A percentile compares a stretch with the other conserved stretches of the same genome.
Evolutionary conservation across 2,113 vertebrate species (phyloP).

Genomic region (Gavialis gangeticus): DNA sequence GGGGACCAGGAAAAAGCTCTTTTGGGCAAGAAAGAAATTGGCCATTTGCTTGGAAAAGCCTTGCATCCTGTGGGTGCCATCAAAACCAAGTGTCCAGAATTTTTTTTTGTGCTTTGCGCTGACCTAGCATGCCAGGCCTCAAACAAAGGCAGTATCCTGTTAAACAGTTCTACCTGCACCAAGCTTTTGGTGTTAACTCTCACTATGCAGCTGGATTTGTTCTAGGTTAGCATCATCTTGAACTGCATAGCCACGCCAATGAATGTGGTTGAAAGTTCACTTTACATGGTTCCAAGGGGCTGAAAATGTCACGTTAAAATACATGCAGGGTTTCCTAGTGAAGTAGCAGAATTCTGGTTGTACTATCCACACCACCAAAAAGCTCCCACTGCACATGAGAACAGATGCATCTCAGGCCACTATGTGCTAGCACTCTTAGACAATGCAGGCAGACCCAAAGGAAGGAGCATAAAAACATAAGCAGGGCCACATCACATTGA

Average conservation of each 20-base stretch:
- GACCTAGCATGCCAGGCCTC: neutral
- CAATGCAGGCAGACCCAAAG: neutral
- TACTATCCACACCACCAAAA: neutral
- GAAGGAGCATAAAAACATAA: neutral
- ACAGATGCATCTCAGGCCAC: neutral
- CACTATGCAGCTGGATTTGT: neutral
- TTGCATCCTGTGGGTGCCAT: neutral
- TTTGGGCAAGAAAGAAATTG: neutral
- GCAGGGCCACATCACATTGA: too few species aligned
- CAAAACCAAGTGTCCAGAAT: neutral
- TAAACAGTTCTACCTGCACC: neutral
- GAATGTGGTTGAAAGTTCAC: accelerated
- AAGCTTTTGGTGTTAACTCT: neutral
- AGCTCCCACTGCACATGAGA: neutral
- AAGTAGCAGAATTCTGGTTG: accelerated
- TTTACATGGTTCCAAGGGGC: neutral
- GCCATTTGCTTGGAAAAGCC: accelerated
- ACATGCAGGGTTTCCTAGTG: neutral
- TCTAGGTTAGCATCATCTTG: neutral
- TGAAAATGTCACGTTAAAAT: neutral
- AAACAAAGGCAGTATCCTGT: neutral
- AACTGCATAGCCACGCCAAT: neutral
- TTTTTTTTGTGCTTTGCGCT: neutral
- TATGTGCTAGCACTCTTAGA: neutral
- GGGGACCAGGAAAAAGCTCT: neutral